Percentiles rank a stretch among this genome's conserved stretches.
These are phyloP conservation scores for Campodea augens DNA, from an alignment of 1,140 invertebrate species.

Conservation along the genomic window DNA sequence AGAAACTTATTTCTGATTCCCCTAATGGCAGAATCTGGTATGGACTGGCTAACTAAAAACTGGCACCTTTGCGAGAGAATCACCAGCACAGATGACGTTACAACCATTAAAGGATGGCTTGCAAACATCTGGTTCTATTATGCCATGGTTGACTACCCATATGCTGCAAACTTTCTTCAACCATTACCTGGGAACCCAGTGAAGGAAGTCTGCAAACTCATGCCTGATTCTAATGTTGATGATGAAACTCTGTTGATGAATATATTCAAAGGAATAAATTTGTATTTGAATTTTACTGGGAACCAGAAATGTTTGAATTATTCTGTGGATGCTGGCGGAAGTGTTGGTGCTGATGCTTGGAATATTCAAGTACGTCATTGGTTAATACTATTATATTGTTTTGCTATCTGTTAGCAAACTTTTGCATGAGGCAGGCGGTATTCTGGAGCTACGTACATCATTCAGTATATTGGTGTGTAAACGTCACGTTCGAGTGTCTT, in stretches of 20 bases:
- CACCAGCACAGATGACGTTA: conserved; percentile 32
- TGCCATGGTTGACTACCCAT: conserved; percentile 89
- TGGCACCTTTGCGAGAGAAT: conserved; percentile 57
- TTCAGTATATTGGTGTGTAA: no score
- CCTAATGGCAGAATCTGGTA: conserved; percentile 43
- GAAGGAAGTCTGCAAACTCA: conserved; percentile 32
- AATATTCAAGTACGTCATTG: conserved; percentile 43
- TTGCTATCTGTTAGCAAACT: no score
- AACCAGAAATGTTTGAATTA: conserved; percentile 41
- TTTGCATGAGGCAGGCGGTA: no score
- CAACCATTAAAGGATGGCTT: conserved; percentile 36
- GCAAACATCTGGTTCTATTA: conserved; percentile 49
- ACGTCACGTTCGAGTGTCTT: no score
- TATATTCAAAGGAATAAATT: conserved; percentile 43
- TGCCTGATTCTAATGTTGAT: conserved; percentile 27
- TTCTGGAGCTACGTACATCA: no score
- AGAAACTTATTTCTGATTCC: no score
- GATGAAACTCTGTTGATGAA: conserved; percentile 33
- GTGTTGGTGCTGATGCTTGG: conserved; percentile 51
- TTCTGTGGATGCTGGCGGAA: conserved; percentile 25
- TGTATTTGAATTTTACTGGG: conserved; percentile 70
- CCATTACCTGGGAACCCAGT: conserved; percentile 71
- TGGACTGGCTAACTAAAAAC: conserved; percentile 39
- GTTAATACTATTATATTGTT: no score
- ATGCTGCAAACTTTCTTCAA: conserved; percentile 56